A percentile compares a stretch with the other conserved stretches of the same genome.
These are phyloP conservation scores for Empidonax alnorum DNA, from an alignment of 2,113 vertebrate genomes.

Conservation along the genomic window DNA sequence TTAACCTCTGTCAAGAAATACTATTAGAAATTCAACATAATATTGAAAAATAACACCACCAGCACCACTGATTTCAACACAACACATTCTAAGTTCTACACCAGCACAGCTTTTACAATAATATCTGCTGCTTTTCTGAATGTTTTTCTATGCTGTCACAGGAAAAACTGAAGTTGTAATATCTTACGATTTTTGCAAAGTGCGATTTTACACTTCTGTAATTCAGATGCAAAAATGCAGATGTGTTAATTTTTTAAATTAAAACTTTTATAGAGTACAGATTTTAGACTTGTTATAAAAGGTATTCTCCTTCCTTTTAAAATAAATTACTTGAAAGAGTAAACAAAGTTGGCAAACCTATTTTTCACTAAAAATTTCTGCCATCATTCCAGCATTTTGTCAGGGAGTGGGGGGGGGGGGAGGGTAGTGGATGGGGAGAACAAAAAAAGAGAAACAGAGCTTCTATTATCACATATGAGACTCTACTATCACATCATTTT, in stretches of 20 bases:
- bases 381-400: background rate
- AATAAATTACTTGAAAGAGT: background rate
- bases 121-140: background rate
- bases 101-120: background rate
- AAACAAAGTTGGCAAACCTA: background rate
- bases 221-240: background rate
- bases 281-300: background rate
- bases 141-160: background rate
- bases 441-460: background rate
- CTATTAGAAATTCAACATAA: background rate
- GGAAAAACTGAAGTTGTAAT: background rate
- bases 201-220: background rate
- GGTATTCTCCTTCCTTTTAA: background rate
- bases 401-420: background rate
- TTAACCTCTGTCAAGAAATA: slow-evolving; percentile 23
- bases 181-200: background rate
- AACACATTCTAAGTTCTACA: background rate
- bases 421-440: background rate
- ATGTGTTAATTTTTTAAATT: background rate
- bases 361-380: background rate
- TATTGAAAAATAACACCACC: background rate
- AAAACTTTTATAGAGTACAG: background rate
- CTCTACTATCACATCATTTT: background rate
- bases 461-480: background rate
- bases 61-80: background rate